Evolutionary conservation across 2,113 vertebrate species (phyloP), one percentile per base, ranked within the genome.

Genomic region (Oreochromis spilurus): DNA sequence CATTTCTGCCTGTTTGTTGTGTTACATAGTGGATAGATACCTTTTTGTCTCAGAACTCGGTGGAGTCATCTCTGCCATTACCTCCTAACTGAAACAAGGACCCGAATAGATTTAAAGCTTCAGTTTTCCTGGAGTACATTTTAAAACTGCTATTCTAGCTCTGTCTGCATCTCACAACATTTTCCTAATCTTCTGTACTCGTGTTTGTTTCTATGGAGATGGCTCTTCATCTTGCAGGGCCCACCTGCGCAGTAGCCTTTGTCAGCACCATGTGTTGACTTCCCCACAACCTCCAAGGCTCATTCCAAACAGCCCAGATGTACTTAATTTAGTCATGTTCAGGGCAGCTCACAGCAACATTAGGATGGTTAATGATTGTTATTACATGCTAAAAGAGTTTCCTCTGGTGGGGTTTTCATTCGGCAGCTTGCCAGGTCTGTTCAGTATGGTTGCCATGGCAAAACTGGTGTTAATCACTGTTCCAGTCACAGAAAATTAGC

Each of bases 381-480:
- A 92, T 94, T 93, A 89, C 91, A 82, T 81, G 91, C 87, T 89
- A 87, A 90, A 89, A 90, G 81, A 84, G 78, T 87, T 91, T 85
- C 62, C 88, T 91, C 83, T 86, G 57, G 45, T 87, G 86, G 86
- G 80, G 55, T 38, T 79, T 91, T 84, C 82, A 62, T 84, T 91
- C 34, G 29, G 90, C 89, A 92, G 89, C 85, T 90, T 48, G 54
- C 87, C 92, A 87, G 85, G 78, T 72, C 86, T 84, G 31, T 87
- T 88, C 34, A 43, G 62, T 87, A 77, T 92, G 91, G 94, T 95
- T 93, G 83, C 91, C 94, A 95, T 95, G 92, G 93, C 75, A 84
- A 93, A 93, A 89, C 13, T 34, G 1, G 29, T 85, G 84, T 92
- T 92, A 88, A 88, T 94, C 91, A 88, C 90, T 57, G 84, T 82